These are phyloP conservation scores for Heliornis fulica DNA, from an alignment of 2,113 vertebrate genomes.

Conservation along the genomic window DNA sequence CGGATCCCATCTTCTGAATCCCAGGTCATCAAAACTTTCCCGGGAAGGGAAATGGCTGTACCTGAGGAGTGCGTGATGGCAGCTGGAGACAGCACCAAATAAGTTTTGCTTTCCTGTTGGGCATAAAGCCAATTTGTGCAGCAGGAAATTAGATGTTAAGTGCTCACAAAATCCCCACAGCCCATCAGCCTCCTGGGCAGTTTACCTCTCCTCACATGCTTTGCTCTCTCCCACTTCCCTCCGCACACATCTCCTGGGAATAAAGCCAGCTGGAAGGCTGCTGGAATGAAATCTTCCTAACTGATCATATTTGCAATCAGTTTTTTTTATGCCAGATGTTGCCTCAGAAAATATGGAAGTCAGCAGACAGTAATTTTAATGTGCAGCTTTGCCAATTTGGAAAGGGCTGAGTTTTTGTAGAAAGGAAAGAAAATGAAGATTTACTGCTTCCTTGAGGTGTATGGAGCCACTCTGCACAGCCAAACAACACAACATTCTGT, in stretches of 20 bases:
- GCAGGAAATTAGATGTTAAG: not conserved
- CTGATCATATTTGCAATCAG: conserved; percentile 35
- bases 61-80: not conserved
- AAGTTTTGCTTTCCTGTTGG: conserved; percentile 2
- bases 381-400: not conserved
- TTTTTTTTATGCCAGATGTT: conserved; percentile 59
- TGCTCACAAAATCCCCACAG: not conserved
- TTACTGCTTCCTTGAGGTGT: not conserved
- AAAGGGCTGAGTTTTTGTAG: not conserved
- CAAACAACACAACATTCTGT: not conserved
- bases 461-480: not conserved
- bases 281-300: conserved; percentile 53
- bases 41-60: not conserved
- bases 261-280: conserved; percentile 39
- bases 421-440: not conserved
- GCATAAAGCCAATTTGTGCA: not conserved
- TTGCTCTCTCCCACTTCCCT: not conserved
- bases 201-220: not conserved
- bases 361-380: conserved; percentile 8
- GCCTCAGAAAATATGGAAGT: conserved; percentile 10
- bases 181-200: not conserved
- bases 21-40: not conserved
- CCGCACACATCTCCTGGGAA: no score
- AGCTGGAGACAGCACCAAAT: conserved; percentile 19
- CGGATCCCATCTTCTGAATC: not conserved